These are phyloP conservation scores for Amblyopsis rosae DNA, from an alignment of 2,113 vertebrate genomes.

Conservation along the genomic window DNA sequence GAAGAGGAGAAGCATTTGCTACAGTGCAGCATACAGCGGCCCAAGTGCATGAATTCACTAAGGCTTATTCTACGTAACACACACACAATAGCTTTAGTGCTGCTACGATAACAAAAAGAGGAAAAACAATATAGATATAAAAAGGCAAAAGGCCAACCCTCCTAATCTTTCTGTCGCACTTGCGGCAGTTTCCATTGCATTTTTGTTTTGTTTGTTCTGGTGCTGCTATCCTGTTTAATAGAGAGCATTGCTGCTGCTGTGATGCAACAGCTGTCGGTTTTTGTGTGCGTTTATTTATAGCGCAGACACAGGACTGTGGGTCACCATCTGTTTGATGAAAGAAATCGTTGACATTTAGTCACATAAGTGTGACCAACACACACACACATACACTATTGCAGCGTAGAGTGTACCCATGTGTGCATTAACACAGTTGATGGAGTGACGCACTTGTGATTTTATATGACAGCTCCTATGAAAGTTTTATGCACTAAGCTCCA, in stretches of 20 bases:
- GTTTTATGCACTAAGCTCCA: constrained; percentile 31
- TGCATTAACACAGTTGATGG: constrained; percentile 52
- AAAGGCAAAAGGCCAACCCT: not conserved
- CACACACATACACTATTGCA: not conserved
- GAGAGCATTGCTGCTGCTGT: constrained; percentile 40
- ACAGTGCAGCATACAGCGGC: constrained; percentile 8
- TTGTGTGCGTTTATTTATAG: constrained; percentile 64
- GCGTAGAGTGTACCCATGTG: not conserved
- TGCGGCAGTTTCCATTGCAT: no score
- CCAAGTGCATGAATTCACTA: constrained; percentile 9
- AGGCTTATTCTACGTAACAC: not conserved
- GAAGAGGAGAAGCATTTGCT: constrained; percentile 28
- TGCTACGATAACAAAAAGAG: not conserved
- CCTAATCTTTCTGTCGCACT: not conserved
- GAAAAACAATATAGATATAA: no score
- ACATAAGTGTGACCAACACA: constrained; percentile 20
- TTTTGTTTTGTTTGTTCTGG: not conserved
- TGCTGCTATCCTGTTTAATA: constrained; percentile 30
- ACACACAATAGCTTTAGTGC: not conserved
- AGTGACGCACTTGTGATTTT: constrained; percentile 37
- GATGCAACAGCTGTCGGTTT: constrained; percentile 67
- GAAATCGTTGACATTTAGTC: constrained; percentile 34
- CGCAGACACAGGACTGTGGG: constrained; percentile 34
- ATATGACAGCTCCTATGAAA: constrained; percentile 47
- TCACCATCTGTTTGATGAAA: constrained; percentile 26